Base-by-base conservation (phyloP, 64 coral and sea anemone genomes). In the Acropora yongei region DNA sequence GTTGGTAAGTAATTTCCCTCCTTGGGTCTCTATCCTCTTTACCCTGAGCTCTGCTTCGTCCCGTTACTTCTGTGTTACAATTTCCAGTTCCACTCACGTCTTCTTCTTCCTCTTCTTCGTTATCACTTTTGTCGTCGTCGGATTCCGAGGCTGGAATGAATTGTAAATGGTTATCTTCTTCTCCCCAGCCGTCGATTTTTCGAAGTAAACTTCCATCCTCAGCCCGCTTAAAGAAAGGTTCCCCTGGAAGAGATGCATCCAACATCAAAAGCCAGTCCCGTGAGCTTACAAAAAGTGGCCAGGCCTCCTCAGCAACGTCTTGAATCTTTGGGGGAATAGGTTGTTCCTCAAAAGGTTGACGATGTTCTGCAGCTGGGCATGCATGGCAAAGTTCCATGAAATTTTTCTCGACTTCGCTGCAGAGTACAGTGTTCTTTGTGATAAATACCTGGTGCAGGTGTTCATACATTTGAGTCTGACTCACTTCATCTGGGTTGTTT, bases 391-490 rank as follows among this genome's bases (percentile, higher is more conserved):
- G 92, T 75, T 99, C 97, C 16, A 88, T 88, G 47, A 99, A 99
- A 72, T 99, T 99, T 44, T 99, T 99, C 30, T 96, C 82, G 17
- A 88, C 86, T 57, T 88, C 86, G 20, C 86, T 75, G 49, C 86
- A 88, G 19, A 88, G 74, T 5, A 88, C 86, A 58, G 47, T 88
- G 30, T 88, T 88, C 74, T 88, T 88, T 43, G 97, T 99, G 11
- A 99, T 93, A 68, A 99, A 99, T 41, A 95, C 18, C 7, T 96
- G 94, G 55, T 99, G 97, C 19, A 98, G 83, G 84, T 98, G 97
- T 61, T 98, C 97, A 46, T 30, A 30, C 30, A 83, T 93, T 17
- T 53, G 44, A 1, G 77, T 78, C 53, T 1, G 2, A 0, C 72
- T 41, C 12, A 18, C 7, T n/a, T 68, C 60, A 3, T 83, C 40